These are phyloP conservation scores for Hedychridium roseum DNA, from an alignment of 2,888 invertebrate species.

Conservation along the genomic window DNA sequence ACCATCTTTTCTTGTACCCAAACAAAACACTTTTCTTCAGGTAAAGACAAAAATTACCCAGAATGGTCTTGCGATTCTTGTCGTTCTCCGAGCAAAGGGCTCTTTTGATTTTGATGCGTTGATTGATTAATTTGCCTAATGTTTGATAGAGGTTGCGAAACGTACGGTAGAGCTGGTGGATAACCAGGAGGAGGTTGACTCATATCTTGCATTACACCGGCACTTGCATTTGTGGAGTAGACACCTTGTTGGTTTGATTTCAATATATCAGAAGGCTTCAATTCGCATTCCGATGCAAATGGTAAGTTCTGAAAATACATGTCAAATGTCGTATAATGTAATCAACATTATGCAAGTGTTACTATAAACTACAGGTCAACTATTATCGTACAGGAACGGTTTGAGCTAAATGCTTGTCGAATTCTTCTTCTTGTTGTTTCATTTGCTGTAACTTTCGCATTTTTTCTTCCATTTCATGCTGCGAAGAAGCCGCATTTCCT, in stretches of 20 bases:
- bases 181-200: slow-evolving; percentile 69
- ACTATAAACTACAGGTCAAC: slow-evolving; percentile 4
- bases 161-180: slow-evolving; percentile 60
- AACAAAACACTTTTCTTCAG: too few species aligned
- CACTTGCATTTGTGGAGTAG: slow-evolving; percentile 41
- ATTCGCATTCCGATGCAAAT: slow-evolving; percentile 73
- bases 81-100: slow-evolving; percentile 57
- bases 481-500: slow-evolving; percentile 51
- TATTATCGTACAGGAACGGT: slow-evolving; percentile 71
- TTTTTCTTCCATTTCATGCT: slow-evolving; percentile 75
- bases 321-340: background rate
- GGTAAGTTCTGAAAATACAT: slow-evolving; percentile 67
- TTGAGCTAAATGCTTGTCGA: slow-evolving; percentile 78
- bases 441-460: slow-evolving; percentile 74
- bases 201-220: slow-evolving; percentile 61
- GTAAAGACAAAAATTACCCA: too few species aligned
- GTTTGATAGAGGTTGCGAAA: slow-evolving; percentile 52
- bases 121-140: slow-evolving; percentile 49
- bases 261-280: slow-evolving; percentile 65
- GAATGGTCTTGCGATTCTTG: slow-evolving; percentile 50
- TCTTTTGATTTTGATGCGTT: slow-evolving; percentile 50
- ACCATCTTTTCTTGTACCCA: too few species aligned
- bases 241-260: slow-evolving; percentile 52
- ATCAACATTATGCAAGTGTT: background rate
- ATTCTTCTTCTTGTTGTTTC: slow-evolving; percentile 78